These are phyloP conservation scores for Drosophila dunni DNA, from an alignment of 1,140 invertebrate genomes.

Conservation along the genomic window DNA sequence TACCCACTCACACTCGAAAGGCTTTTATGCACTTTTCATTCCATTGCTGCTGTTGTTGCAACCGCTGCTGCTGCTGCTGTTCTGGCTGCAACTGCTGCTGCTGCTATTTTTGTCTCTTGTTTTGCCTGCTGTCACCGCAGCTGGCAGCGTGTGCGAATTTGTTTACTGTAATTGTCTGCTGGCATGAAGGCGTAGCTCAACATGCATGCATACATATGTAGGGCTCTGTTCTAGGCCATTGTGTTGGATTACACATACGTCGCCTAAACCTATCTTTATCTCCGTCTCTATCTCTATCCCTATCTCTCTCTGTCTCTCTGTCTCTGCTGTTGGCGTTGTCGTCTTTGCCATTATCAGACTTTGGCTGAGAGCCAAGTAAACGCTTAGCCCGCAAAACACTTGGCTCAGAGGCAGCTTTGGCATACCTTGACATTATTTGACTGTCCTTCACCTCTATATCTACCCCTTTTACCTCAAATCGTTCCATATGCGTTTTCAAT, in stretches of 20 bases:
- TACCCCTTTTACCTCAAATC: background rate
- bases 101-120: constrained; percentile 71
- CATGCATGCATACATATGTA: too few relatives aligned
- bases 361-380: constrained; percentile 72
- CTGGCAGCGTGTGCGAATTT: constrained; percentile 78
- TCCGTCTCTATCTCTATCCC: constrained; percentile 5
- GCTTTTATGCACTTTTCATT: constrained; percentile 35
- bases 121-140: constrained; percentile 73
- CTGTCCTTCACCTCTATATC: background rate
- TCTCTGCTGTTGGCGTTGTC: constrained; percentile 23
- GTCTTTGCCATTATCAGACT: constrained; percentile 68
- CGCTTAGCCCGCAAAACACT: constrained; percentile 71
- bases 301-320: background rate
- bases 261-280: constrained; percentile 16
- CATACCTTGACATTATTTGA: constrained; percentile 70
- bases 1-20: constrained; percentile 16
- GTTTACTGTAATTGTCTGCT: constrained; percentile 80
- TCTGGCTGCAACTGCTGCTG: constrained; percentile 9
- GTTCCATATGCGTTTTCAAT: constrained; percentile 76
- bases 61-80: constrained; percentile 7
- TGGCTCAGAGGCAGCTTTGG: constrained; percentile 57
- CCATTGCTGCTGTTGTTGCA: constrained; percentile 12
- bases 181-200: constrained; percentile 23
- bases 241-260: constrained; percentile 38
- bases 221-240: constrained; percentile 33